Evolutionary conservation across 2,797 vertebrate species (phyloP), one percentile per base, ranked within the genome.

Genomic region (Mallotus villosus): DNA sequence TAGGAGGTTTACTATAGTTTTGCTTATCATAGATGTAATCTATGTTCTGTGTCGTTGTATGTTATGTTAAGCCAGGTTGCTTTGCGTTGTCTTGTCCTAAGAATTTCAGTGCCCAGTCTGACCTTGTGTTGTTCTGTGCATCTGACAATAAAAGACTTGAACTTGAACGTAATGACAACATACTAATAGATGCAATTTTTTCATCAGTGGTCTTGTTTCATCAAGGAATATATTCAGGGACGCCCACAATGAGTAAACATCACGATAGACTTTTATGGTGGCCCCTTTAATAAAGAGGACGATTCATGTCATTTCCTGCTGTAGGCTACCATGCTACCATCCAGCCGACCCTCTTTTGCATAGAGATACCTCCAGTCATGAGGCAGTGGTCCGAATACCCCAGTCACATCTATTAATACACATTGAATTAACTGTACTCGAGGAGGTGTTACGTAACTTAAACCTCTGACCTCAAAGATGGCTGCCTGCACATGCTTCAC

Each of bases 341-440:
- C 51, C 16, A 55, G 16, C 19, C 58, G 49, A 60, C 14, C 25
- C 61, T 61, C 70, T 61, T 75, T 21, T 2, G 67, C 59, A 37
- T 55, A 63, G 49, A 37, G 21, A 46, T 34, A 19, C 27, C 32
- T 59, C 24, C 9, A 8, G 58, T 69, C 69, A 68, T 61, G 49
- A 63, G 70, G 25, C 71, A 76, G 75, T 72, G 37, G 69, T 79
- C 75, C 29, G 60, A 74, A 77, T 76, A 74, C 68, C 66, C 73
- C 25, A 17, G 59, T 76, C 65, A 21, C 57, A 70, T 72, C 87
- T 92, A 91, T 89, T 86, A 87, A 91, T 91, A 90, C 79, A 73
- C 83, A 67, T 59, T 25, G 41, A 83, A 83, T 85, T 91, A 78
- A 86, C 82, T 80, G 75, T 78, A 81, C 76, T 73, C 68, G 68